Percentiles rank a stretch among this genome's conserved stretches.
Conservation (phyloP, 2,888 invertebrate species). For the Sminthurides aquaticus region DNA sequence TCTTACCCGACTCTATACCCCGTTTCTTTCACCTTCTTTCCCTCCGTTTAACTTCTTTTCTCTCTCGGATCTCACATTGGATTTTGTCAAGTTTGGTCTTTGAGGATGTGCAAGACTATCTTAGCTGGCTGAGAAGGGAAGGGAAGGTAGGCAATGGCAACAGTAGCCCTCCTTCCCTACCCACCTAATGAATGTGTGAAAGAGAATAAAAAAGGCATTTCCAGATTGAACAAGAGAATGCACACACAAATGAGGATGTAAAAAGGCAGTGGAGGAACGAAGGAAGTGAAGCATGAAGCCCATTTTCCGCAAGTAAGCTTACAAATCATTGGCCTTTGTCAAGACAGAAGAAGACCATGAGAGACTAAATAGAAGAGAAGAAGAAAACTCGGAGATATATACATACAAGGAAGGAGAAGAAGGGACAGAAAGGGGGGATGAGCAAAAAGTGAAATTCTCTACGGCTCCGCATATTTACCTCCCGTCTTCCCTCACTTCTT, state of each 20-base stretch:
- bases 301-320: conserved; percentile 12
- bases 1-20: no score
- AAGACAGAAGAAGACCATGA: not conserved
- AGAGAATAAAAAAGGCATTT: conserved; percentile 8
- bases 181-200: conserved; percentile 7
- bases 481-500: no score
- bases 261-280: conserved; percentile 6
- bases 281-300: conserved; percentile 21
- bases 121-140: not conserved
- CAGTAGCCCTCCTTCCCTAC: not conserved
- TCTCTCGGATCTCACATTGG: not conserved
- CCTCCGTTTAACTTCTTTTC: no score
- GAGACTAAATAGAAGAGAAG: not conserved
- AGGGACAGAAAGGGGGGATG: not conserved
- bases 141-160: no score
- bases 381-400: no score
- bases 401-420: no score
- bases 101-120: no score
- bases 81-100: no score
- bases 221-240: conserved; percentile 4
- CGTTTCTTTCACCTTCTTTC: no score
- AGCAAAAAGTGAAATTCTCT: conserved; percentile 6
- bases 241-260: not conserved
- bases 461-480: no score
- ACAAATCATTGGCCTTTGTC: conserved; percentile 21